Evolutionary conservation across 2,113 vertebrate species (phyloP).

Genomic region (Triplophysa siluroides): DNA sequence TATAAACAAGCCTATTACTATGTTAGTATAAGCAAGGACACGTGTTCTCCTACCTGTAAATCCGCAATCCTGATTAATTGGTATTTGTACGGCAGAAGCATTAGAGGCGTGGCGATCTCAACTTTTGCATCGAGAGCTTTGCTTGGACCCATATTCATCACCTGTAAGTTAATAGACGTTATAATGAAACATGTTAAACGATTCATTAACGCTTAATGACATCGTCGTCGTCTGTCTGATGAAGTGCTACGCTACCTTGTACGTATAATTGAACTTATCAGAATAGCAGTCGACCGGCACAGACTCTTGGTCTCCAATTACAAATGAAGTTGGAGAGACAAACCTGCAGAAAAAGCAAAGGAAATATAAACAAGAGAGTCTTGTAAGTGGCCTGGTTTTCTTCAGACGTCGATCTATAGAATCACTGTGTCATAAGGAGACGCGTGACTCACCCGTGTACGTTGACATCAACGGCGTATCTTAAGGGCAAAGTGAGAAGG

Average conservation of each 20-base stretch:
- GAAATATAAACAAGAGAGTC: slow-evolving; percentile 10
- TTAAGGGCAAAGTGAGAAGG: slow-evolving; percentile 78
- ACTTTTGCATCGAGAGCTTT: slow-evolving; percentile 78
- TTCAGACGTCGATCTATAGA: background rate
- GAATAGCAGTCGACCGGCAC: slow-evolving; percentile 74
- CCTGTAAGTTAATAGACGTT: slow-evolving; percentile 67
- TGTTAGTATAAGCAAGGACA: background rate
- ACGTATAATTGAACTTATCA: slow-evolving; percentile 89
- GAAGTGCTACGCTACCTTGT: slow-evolving; percentile 76
- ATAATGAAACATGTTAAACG: slow-evolving; percentile 10
- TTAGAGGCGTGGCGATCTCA: slow-evolving; percentile 82
- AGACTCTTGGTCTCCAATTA: slow-evolving; percentile 79
- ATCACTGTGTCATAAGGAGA: background rate
- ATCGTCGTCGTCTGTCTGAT: background rate
- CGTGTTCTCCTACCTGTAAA: slow-evolving; percentile 78
- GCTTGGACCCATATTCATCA: slow-evolving; percentile 87
- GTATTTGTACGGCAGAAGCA: slow-evolving; percentile 73
- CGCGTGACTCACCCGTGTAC: slow-evolving; percentile 81
- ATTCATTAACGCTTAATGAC: slow-evolving; percentile 5
- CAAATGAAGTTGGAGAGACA: slow-evolving; percentile 82
- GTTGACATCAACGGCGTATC: slow-evolving; percentile 80
- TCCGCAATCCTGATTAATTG: slow-evolving; percentile 81
- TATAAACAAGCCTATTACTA: background rate
- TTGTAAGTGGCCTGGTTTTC: background rate
- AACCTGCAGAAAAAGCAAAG: slow-evolving; percentile 70